phyloP scores from a whole-genome alignment of 2,113 vertebrate species.

The Hucho hucho region DNA sequence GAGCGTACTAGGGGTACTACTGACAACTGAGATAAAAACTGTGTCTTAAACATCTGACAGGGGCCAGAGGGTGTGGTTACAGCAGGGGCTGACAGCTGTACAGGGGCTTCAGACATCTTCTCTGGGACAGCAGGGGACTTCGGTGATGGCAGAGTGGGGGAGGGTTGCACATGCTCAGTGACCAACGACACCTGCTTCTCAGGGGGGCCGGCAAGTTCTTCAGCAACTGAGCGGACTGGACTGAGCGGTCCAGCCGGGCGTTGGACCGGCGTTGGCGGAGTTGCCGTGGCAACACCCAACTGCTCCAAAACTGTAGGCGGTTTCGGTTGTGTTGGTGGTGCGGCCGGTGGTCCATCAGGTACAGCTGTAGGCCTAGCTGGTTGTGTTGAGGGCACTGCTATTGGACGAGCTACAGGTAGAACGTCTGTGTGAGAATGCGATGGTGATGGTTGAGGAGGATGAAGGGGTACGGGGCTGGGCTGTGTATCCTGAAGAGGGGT shows the following conservation, averaged over 20 bases:
- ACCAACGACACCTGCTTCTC: neutral
- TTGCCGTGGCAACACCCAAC: neutral
- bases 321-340: slow-evolving; percentile 1
- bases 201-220: neutral
- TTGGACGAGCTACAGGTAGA: too few species aligned
- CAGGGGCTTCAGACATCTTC: neutral
- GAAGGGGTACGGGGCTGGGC: too few species aligned
- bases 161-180: neutral
- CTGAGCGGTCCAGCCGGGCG: too few species aligned
- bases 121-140: neutral
- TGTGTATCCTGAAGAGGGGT: too few species aligned
- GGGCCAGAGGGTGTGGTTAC: slow-evolving; percentile 9
- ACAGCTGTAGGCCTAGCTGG: too few species aligned
- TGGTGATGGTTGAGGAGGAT: too few species aligned
- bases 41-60: slow-evolving; percentile 40
- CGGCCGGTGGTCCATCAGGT: neutral
- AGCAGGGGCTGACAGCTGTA: slow-evolving; percentile 6
- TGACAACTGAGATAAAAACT: slow-evolving; percentile 50
- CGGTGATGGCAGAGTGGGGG: neutral
- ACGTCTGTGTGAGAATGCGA: too few species aligned
- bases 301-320: neutral
- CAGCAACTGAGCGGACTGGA: neutral
- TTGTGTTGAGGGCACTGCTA: too few species aligned
- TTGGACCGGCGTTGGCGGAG: neutral
- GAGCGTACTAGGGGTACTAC: slow-evolving; percentile 24